Base-by-base conservation (phyloP, 2,113 vertebrate species). In the Phrynocephalus versicolor region DNA sequence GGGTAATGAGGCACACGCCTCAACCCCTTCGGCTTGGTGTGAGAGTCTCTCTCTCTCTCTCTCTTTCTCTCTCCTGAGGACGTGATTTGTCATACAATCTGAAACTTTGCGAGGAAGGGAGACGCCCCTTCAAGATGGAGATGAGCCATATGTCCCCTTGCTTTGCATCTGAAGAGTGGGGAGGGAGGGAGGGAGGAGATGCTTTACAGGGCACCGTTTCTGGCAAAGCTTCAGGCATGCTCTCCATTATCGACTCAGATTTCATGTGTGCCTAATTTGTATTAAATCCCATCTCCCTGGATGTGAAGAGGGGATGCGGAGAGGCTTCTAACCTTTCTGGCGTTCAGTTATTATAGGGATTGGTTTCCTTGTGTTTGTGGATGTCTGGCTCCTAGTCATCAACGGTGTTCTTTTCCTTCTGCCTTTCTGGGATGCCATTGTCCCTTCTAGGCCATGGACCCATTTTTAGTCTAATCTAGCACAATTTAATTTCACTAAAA, bases 11-110 rank as follows among this genome's bases (percentile, higher is more conserved):
- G 94, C 95, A 95, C 92, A 94, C 89, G 93, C 89, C 85, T 75
- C 8, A 25, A 89, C 89, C 90, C n/a, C 93, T 76, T 79, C 72
- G 39, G 64, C 81, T 83, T 75, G 71, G 64, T 77, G 77, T 7
- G 83, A 92, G 94, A 95, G 94, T 94, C 94, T 86, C 84, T 81
- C n/a, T n/a, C n/a, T n/a, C n/a, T n/a, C n/a, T n/a, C n/a, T n/a
- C n/a, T n/a, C n/a, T n/a, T n/a, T 94, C 94, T 86, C 84, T 81
- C 70, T 81, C 70, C 84, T 70, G 93, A 94, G 95, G 93, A 94
- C 95, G 93, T 95, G 95, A 95, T 95, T 95, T 95, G 95, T 95
- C 95, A 95, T 94, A 96, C 92, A 95, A 94, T 96, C 95, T 89
- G 92, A 95, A 95, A 95, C 95, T 95, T 94, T 94, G 92, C 91